Evolutionary conservation across 1,140 invertebrate genomes (phyloP).

Genomic region (Ips nitidus): DNA sequence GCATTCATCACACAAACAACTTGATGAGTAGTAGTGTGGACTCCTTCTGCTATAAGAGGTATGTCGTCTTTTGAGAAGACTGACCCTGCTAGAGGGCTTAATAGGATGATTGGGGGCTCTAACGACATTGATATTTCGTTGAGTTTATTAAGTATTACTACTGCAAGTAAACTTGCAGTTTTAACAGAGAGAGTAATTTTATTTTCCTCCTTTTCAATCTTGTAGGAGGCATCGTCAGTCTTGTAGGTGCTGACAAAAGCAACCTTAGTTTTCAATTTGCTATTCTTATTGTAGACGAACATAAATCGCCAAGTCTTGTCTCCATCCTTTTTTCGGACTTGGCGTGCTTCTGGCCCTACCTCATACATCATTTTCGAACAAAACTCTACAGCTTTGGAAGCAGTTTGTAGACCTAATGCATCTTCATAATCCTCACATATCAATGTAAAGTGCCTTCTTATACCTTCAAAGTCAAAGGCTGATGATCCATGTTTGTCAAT

Average conservation of each 20-base stretch:
- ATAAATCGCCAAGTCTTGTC: slow-evolving; percentile 7
- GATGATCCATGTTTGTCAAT: neutral
- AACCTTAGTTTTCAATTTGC: neutral
- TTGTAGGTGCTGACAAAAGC: slow-evolving; percentile 6
- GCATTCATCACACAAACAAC: neutral
- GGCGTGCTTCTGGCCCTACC: slow-evolving; percentile 5
- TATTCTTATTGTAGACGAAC: slow-evolving; percentile 1
- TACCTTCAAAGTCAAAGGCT: slow-evolving; percentile 4
- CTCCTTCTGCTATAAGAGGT: neutral
- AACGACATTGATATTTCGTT: neutral
- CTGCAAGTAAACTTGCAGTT: slow-evolving; percentile 6
- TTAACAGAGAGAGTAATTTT: neutral
- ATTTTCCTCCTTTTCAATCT: neutral
- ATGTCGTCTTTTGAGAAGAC: slow-evolving; percentile 10
- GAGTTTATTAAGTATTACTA: neutral
- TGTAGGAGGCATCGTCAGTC: neutral
- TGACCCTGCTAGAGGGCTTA: slow-evolving; percentile 4
- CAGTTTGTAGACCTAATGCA: neutral
- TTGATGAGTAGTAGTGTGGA: too few relatives aligned
- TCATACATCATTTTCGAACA: slow-evolving; percentile 13
- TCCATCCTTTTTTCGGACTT: neutral
- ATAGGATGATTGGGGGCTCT: neutral
- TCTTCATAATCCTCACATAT: slow-evolving; percentile 3
- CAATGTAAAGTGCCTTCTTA: neutral
- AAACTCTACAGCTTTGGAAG: slow-evolving; percentile 6